Conservation (phyloP, 2,888 invertebrate species). For the Ichneumoninae sp. region DNA sequence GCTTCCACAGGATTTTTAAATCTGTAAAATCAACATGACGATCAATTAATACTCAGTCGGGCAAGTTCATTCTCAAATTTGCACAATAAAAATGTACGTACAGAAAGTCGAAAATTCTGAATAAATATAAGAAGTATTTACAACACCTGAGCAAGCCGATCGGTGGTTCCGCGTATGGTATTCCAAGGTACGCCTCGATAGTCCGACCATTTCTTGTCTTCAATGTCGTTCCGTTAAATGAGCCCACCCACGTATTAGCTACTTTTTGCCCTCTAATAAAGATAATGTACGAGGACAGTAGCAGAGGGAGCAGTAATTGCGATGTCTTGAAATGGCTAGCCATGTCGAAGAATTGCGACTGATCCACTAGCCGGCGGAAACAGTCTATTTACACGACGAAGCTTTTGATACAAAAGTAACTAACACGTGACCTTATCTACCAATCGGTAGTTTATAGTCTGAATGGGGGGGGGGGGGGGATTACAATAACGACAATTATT, state of each 20-base stretch:
- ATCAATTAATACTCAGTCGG: neutral
- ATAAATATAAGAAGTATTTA: neutral
- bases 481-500: neutral
- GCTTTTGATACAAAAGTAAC: neutral
- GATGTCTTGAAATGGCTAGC: neutral
- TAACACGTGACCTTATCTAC: neutral
- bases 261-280: neutral
- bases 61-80: neutral
- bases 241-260: neutral
- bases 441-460: no score
- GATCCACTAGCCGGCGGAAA: neutral
- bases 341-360: neutral
- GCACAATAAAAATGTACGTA: neutral
- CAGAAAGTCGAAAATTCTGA: neutral
- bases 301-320: neutral
- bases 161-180: constrained; percentile 67
- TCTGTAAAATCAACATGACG: constrained; percentile 36
- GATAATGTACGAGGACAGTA: neutral
- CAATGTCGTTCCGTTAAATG: constrained; percentile 2
- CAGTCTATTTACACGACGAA: neutral
- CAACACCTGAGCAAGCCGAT: constrained; percentile 51
- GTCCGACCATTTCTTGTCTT: constrained; percentile 45
- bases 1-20: constrained; percentile 65
- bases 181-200: constrained; percentile 55
- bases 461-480: no score